These are phyloP conservation scores for Notocelia uddmanniana DNA, from an alignment of 2,888 invertebrate species.

Conservation along the genomic window DNA sequence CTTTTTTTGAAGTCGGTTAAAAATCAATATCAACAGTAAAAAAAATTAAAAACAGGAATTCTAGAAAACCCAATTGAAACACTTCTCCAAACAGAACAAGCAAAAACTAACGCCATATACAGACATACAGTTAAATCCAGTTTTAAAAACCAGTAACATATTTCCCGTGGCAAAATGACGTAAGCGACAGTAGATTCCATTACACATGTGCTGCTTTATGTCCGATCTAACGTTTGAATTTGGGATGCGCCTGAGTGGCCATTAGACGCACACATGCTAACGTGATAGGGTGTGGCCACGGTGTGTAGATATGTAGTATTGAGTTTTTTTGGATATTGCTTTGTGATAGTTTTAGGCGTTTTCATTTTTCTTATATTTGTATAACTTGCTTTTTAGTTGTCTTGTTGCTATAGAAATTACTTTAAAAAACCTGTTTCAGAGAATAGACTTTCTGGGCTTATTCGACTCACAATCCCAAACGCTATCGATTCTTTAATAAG, in stretches of 20 bases:
- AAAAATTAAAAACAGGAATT: too few relatives aligned
- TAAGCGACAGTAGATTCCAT: background rate
- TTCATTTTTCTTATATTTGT: background rate
- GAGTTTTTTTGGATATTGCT: background rate
- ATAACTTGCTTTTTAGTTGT: too few relatives aligned
- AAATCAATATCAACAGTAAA: too few relatives aligned
- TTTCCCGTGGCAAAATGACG: background rate
- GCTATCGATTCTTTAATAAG: too few relatives aligned
- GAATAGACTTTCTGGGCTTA: too few relatives aligned
- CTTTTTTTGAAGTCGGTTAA: too few relatives aligned
- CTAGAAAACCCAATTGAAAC: too few relatives aligned
- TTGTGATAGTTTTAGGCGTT: background rate
- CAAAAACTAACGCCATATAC: background rate
- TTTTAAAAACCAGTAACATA: background rate
- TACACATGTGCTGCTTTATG: background rate
- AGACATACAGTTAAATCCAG: background rate
- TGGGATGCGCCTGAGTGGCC: conserved; percentile 31
- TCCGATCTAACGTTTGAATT: conserved; percentile 17
- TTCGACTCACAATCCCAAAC: too few relatives aligned
- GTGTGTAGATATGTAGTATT: background rate
- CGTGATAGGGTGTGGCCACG: conserved; percentile 9
- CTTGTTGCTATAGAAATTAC: too few relatives aligned
- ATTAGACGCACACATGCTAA: conserved; percentile 20
- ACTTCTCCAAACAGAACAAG: too few relatives aligned
- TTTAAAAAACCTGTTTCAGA: too few relatives aligned